Evolutionary conservation across 2,113 vertebrate genomes (phyloP), one percentile per base, ranked within the genome.

Genomic region (Albula glossodonta): DNA sequence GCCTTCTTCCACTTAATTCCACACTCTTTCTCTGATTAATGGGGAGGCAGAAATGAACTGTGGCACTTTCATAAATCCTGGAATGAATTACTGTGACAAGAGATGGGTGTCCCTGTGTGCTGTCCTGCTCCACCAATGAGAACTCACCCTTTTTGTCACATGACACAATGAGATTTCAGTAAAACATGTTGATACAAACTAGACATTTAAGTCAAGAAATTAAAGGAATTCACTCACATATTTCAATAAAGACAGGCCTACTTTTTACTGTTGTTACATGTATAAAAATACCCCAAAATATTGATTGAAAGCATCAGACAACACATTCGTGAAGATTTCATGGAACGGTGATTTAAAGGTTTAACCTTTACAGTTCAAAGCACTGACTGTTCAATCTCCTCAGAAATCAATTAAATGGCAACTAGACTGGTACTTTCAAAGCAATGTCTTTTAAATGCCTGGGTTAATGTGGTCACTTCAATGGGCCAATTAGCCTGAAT

Each of bases 11-110:
- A 87, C 95, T 91, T 92, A 91, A 93, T 84, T 87, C 87, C 88
- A 89, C 91, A 91, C 88, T 84, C 85, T 91, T 91, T 90, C 78
- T 93, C 91, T 93, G 86, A 84, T 91, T 95, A 95, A 94, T 89
- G 87, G 91, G 83, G 83, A 88, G 91, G 83, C 0, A 78, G 89
- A 94, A 93, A 93, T 94, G 95, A 94, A 41, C 31, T 41, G 94
- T 78, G 78, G 88, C 92, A 92, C 87, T 91, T 84, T 48, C 7
- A 88, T 85, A 91, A 90, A 83, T 85, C 85, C 90, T 88, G 94
- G 90, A 89, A 95, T 95, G 93, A 94, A 94, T 96, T 94, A 0
- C 80, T 48, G 74, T 56, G 31, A 80, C 51, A 66, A 50, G 25
- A 81, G 25, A 57, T 50, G 31, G 0, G 8, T 63, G 31, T 41